Conservation (phyloP, 2,888 invertebrate genomes). For the Agonopterix alstromeriana region DNA sequence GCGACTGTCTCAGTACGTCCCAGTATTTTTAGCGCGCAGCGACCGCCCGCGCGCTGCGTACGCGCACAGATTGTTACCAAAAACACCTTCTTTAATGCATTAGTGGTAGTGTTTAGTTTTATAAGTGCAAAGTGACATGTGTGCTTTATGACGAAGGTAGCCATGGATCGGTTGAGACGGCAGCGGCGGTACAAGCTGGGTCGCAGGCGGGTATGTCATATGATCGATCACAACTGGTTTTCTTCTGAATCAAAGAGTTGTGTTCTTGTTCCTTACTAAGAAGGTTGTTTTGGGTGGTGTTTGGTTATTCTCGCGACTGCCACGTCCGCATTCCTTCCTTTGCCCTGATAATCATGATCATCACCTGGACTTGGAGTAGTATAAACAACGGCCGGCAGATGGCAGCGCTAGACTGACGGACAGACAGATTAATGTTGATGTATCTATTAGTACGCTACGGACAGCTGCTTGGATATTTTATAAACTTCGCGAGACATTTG, state of each 20-base stretch:
- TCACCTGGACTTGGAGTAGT: neutral
- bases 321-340: neutral
- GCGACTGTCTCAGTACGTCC: slow-evolving; percentile 10
- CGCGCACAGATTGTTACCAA: slow-evolving; percentile 21
- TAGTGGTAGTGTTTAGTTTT: slow-evolving; percentile 17
- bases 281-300: neutral
- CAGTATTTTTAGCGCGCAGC: slow-evolving; percentile 64
- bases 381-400: slow-evolving; percentile 6
- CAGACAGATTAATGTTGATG: neutral
- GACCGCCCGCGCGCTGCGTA: slow-evolving; percentile 32
- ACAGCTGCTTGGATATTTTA: no score
- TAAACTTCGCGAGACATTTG: no score
- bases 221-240: no score
- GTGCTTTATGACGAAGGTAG: slow-evolving; percentile 63
- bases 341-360: no score
- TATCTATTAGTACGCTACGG: no score
- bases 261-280: no score
- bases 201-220: slow-evolving; percentile 42
- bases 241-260: no score
- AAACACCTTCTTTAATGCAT: slow-evolving; percentile 16
- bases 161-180: slow-evolving; percentile 58
- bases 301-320: neutral
- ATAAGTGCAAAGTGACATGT: slow-evolving; percentile 29
- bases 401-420: neutral
- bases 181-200: slow-evolving; percentile 46